These are phyloP conservation scores for Hirundichthys speculiger DNA, from an alignment of 2,113 vertebrate species.

Conservation along the genomic window DNA sequence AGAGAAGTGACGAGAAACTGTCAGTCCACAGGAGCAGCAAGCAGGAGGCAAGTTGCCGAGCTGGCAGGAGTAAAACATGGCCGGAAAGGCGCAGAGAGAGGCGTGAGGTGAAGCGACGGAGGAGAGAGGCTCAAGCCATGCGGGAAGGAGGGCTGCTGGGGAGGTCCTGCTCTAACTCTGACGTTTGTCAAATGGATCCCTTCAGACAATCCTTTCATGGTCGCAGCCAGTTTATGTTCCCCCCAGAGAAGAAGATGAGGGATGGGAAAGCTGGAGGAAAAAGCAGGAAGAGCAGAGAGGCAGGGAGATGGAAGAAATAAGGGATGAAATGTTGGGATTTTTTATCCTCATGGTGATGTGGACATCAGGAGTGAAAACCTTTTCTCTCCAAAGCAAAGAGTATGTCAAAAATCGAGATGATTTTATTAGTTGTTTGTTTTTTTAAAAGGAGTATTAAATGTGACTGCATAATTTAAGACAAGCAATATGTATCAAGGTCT, in stretches of 20 bases:
- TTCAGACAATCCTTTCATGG: not conserved
- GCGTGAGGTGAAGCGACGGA: constrained; percentile 64
- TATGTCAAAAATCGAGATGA: constrained; percentile 55
- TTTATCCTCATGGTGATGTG: constrained; percentile 19
- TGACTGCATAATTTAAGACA: too few relatives aligned
- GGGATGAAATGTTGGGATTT: constrained; percentile 52
- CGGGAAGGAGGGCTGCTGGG: constrained; percentile 44
- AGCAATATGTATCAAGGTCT: too few relatives aligned
- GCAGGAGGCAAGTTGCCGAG: constrained; percentile 13
- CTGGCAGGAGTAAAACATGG: constrained; percentile 59
- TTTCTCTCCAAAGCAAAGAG: constrained; percentile 60
- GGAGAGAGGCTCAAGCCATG: constrained; percentile 61
- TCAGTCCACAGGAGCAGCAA: constrained; percentile 26
- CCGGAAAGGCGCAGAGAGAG: constrained; percentile 64
- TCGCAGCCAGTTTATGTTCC: not conserved
- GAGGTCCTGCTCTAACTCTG: constrained; percentile 5
- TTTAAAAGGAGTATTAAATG: not conserved
- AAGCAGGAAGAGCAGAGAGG: constrained; percentile 53
- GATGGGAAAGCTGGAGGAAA: constrained; percentile 25
- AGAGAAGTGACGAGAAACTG: constrained; percentile 26
- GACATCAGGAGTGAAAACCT: constrained; percentile 39
- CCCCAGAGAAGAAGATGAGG: constrained; percentile 34
- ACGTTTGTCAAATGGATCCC: constrained; percentile 19
- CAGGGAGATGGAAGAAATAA: constrained; percentile 60
- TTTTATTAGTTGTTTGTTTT: not conserved